These are phyloP conservation scores for Aurelia aurita complex sp. Pacific DNA, from an alignment of 30 jellyfish, hydroid and myxozoan genomes.

Conservation along the genomic window DNA sequence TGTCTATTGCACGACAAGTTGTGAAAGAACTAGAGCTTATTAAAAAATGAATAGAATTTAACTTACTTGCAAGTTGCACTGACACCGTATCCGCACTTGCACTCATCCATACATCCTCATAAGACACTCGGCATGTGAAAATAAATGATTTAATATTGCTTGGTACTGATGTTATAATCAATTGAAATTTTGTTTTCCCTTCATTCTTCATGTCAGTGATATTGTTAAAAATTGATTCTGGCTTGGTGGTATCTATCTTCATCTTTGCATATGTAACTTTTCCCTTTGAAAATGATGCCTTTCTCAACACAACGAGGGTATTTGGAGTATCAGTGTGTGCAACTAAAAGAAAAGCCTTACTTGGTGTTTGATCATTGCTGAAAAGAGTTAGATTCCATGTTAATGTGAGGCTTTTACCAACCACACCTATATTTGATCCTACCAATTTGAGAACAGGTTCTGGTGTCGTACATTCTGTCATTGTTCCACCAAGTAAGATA, in stretches of 20 bases:
- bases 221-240: conserved; percentile 25
- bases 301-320: neutral
- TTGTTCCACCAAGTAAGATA: conserved; percentile 10
- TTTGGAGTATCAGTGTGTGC: neutral
- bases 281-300: neutral
- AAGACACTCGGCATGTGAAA: conserved; percentile 11
- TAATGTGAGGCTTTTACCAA: conserved; percentile 15
- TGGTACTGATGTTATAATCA: conserved; percentile 27
- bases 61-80: conserved; percentile 54
- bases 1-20: too few relatives aligned
- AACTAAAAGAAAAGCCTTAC: neutral
- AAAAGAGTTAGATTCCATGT: conserved; percentile 20
- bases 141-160: conserved; percentile 1
- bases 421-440: conserved; percentile 28
- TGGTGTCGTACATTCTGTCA: neutral
- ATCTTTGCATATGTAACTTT: neutral
- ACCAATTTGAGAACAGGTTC: neutral
- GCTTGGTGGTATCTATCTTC: neutral
- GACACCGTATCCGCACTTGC: neutral
- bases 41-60: too few relatives aligned
- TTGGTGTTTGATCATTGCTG: neutral
- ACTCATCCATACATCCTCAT: conserved; percentile 1
- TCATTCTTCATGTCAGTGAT: conserved; percentile 9
- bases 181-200: conserved; percentile 6
- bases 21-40: too few relatives aligned